A percentile compares a stretch with the other conserved stretches of the same genome.
Conservation (phyloP, 2,113 vertebrate genomes). For the Coreoperca whiteheadi region DNA sequence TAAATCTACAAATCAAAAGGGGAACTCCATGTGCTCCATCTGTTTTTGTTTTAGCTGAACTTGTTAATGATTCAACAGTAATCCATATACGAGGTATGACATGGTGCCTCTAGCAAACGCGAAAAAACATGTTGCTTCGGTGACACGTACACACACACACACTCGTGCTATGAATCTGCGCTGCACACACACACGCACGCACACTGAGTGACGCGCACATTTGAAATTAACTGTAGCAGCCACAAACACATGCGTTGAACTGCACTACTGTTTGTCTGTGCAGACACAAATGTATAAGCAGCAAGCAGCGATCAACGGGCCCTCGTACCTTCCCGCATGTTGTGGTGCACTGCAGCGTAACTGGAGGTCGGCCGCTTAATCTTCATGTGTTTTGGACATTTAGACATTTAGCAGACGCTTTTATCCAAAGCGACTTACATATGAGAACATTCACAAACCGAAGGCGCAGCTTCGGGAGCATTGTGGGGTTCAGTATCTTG, state of each 20-base stretch:
- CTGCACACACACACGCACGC: slow-evolving; percentile 7
- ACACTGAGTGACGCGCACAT: no score
- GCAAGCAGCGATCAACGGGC: no score
- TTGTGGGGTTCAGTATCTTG: no score
- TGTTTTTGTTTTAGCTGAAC: slow-evolving; percentile 34
- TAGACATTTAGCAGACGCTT: no score
- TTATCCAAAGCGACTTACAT: no score
- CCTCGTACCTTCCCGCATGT: no score
- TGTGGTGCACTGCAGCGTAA: no score
- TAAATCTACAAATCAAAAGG: slow-evolving; percentile 43
- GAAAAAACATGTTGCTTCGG: not conserved
- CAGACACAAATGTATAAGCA: slow-evolving; percentile 27
- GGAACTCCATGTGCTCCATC: slow-evolving; percentile 10
- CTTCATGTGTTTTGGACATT: no score
- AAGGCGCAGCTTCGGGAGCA: no score
- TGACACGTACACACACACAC: slow-evolving; percentile 16
- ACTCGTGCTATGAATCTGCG: not conserved
- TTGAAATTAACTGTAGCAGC: no score
- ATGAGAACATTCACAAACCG: no score
- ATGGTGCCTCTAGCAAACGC: not conserved
- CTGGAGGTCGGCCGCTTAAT: no score
- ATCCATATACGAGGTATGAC: slow-evolving; percentile 26
- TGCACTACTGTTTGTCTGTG: not conserved
- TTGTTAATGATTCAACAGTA: slow-evolving; percentile 25
- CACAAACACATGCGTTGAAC: not conserved